Evolutionary conservation across 2,797 vertebrate genomes (phyloP), one percentile per base, ranked within the genome.

Genomic region (Buceros bicornis): DNA sequence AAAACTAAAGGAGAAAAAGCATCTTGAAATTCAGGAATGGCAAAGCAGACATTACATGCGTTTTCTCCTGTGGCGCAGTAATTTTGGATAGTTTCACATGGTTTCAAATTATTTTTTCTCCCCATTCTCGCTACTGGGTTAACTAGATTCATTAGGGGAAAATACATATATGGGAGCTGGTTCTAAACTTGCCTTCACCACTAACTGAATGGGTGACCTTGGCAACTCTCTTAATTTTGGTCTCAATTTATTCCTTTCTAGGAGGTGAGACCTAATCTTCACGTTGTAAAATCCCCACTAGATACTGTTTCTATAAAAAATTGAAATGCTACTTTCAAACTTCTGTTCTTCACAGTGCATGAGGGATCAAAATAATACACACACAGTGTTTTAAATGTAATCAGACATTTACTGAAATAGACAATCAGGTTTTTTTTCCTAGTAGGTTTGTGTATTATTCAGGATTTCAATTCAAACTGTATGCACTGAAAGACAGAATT

Each of bases 361-460:
- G 58, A 80, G 89, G 89, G 84, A 94, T 87, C 89, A 87, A 94
- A 95, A 93, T 69, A 94, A 73, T 26, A 88, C 25, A 82, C 57
- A 78, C 48, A 84, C 57, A 71, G 60, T n/a, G 50, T 78, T 95
- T 90, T 73, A 94, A 94, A 95, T 81, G 72, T 85, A 90, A 95
- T 93, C 92, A 97, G 94, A 94, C 83, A 37, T 89, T 87, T 85
- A 95, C 92, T 60, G 81, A 95, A 95, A 95, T 71, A 97, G 92
- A 94, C 78, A 95, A 95, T 93, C 79, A 83, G 25, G 16, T 61
- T 81, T 82, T 66, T 77, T 65, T 35, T 79, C 67, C 45, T 60
- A 18, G 74, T 64, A 93, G 57, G 50, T 65, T 78, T 94, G 83
- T 96, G 45, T 93, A 94, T 96, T 93, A 90, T 90, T 93, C 95